Evolutionary conservation across 2,797 vertebrate species (phyloP).

Genomic region (Pangasius macronema): DNA sequence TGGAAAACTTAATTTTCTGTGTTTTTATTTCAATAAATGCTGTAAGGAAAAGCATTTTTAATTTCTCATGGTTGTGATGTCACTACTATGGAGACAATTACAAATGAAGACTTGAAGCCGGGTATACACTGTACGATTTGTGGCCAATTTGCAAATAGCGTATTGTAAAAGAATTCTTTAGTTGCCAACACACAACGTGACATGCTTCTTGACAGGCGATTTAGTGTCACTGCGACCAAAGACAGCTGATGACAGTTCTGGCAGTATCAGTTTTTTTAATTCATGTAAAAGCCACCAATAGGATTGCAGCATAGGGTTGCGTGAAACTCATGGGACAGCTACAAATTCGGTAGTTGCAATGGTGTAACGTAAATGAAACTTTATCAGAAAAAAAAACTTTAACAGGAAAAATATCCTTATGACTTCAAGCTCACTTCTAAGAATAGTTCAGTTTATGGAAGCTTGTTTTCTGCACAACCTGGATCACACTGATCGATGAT

Average conservation of each 20-base stretch:
- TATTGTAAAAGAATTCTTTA: neutral
- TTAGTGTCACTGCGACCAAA: neutral
- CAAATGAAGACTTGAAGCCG: neutral
- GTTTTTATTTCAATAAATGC: neutral
- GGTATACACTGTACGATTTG: neutral
- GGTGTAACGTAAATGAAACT: neutral
- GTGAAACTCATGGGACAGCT: neutral
- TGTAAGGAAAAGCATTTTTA: neutral
- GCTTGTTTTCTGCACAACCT: neutral
- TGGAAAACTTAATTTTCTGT: neutral
- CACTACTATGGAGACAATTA: neutral
- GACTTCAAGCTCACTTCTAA: neutral
- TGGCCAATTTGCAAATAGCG: neutral
- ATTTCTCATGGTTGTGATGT: neutral
- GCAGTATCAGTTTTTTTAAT: neutral
- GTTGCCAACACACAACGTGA: neutral
- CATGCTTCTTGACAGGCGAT: neutral
- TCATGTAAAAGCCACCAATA: neutral
- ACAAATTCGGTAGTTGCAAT: neutral
- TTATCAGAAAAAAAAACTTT: neutral
- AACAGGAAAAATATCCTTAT: neutral
- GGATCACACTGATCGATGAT: neutral
- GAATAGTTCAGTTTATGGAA: neutral
- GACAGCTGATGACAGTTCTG: neutral
- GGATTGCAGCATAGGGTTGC: neutral